Percentiles rank a stretch among this genome's conserved stretches.
phyloP scores from a whole-genome alignment of 92 coral and sea anemone species.

The Epizoanthus ramosus region DNA sequence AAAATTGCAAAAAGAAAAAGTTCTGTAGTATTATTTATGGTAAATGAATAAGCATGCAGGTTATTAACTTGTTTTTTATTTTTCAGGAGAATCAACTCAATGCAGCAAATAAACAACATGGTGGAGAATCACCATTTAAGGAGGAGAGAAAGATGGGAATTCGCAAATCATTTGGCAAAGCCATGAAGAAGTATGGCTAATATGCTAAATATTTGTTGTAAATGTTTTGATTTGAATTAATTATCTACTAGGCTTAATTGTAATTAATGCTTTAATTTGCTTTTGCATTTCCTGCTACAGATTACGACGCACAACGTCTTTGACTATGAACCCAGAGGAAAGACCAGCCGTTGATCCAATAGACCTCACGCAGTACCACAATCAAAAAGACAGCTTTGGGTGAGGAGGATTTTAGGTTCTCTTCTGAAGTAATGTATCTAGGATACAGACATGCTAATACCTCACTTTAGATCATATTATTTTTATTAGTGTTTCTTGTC shows the following conservation, averaged over 20 bases:
- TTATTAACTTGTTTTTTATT: not conserved
- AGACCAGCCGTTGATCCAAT: conserved; percentile 58
- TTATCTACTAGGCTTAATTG: too few relatives aligned
- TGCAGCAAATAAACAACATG: conserved; percentile 20
- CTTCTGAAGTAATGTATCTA: not conserved
- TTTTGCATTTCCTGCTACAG: conserved; percentile 38
- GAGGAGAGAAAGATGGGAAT: conserved; percentile 41
- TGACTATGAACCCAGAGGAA: conserved; percentile 69
- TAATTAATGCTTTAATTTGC: too few relatives aligned
- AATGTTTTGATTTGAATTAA: not conserved
- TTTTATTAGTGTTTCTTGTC: too few relatives aligned
- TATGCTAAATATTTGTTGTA: not conserved
- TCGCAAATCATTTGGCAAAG: conserved; percentile 47
- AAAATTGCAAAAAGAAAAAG: too few relatives aligned
- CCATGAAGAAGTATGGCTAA: conserved; percentile 34
- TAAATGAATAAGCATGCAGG: too few relatives aligned
- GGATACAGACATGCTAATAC: too few relatives aligned
- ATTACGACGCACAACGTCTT: conserved; percentile 75
- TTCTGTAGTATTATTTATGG: too few relatives aligned
- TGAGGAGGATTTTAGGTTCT: conserved; percentile 11
- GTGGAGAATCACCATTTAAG: conserved; percentile 28
- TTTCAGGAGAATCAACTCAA: conserved; percentile 36
- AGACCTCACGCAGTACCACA: conserved; percentile 48
- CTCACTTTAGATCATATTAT: too few relatives aligned
- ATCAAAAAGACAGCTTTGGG: conserved; percentile 70